phyloP scores from a whole-genome alignment of 2,888 invertebrate species.

The Oxystoma pomonae region DNA sequence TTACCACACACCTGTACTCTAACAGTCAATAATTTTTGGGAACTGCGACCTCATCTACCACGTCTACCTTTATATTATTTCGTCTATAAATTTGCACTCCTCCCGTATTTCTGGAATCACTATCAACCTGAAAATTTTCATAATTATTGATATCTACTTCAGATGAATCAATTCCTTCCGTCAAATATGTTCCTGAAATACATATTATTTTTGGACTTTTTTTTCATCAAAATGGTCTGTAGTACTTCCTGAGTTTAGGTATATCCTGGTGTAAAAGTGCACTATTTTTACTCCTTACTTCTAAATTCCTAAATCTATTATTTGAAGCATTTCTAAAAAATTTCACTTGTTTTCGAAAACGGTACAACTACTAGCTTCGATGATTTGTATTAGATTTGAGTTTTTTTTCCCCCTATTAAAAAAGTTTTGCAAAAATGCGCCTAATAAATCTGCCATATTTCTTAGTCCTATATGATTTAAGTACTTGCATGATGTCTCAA shows the following conservation, averaged over 20 bases:
- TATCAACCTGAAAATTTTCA: no score
- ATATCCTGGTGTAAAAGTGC: not conserved
- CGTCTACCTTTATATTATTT: no score
- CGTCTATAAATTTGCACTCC: no score
- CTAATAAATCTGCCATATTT: not conserved
- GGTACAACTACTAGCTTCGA: not conserved
- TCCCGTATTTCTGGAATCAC: no score
- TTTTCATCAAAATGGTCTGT: not conserved
- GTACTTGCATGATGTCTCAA: not conserved
- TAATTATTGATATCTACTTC: no score
- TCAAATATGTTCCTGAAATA: not conserved
- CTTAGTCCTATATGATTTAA: not conserved
- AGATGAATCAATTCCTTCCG: no score
- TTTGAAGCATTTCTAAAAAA: not conserved
- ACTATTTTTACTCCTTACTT: no score
- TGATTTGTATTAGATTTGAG: not conserved
- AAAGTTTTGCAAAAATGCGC: not conserved
- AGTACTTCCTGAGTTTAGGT: not conserved
- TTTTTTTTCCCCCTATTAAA: not conserved
- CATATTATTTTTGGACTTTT: not conserved
- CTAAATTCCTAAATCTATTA: no score
- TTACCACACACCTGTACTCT: no score
- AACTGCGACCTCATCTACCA: no score
- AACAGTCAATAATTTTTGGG: no score
- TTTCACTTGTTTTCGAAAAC: not conserved